Evolutionary conservation across 2,888 invertebrate species (phyloP).

Genomic region (Phengaris alcon): DNA sequence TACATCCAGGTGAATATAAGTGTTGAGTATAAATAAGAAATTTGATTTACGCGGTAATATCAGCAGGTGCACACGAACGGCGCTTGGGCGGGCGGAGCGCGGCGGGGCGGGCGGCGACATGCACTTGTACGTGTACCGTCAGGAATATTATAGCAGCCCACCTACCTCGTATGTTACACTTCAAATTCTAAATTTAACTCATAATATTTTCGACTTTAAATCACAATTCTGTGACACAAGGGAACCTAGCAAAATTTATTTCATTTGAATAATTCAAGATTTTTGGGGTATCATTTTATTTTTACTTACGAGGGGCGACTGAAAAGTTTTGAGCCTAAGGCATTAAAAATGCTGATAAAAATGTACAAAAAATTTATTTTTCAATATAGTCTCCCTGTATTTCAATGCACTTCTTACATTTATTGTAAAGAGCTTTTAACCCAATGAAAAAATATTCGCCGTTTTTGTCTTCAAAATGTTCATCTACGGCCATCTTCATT

Average conservation of each 20-base stretch:
- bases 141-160: slow-evolving; percentile 38
- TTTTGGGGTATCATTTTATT: no score
- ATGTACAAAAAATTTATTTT: no score
- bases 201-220: slow-evolving; percentile 34
- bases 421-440: no score
- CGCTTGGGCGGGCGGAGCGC: slow-evolving; percentile 34
- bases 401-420: no score
- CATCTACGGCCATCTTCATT: no score
- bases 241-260: neutral
- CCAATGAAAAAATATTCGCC: no score
- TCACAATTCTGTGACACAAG: slow-evolving; percentile 34
- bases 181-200: slow-evolving; percentile 38
- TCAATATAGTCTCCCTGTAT: no score
- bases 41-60: slow-evolving; percentile 72
- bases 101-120: slow-evolving; percentile 34
- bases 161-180: slow-evolving; percentile 33
- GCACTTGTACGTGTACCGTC: slow-evolving; percentile 38
- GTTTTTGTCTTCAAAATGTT: no score
- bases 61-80: slow-evolving; percentile 67
- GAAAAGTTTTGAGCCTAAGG: no score
- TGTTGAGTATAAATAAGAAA: slow-evolving; percentile 66
- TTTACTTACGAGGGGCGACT: no score
- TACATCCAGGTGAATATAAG: slow-evolving; percentile 47
- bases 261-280: neutral
- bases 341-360: no score